phyloP scores from a whole-genome alignment of 2,113 vertebrate genomes.

The Castor canadensis region DNA sequence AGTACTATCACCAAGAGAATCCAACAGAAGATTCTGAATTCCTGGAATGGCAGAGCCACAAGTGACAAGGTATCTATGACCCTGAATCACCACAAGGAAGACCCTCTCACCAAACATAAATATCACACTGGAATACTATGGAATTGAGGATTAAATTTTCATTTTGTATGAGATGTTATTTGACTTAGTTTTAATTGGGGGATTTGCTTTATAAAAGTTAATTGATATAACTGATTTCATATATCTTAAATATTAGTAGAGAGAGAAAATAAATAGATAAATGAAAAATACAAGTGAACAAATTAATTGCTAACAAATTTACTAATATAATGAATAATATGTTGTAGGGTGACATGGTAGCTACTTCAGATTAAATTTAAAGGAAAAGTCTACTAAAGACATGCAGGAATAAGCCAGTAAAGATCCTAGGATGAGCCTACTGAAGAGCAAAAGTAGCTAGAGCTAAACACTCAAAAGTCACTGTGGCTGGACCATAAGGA shows the following conservation, averaged over 20 bases:
- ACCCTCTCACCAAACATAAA: neutral
- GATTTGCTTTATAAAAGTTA: neutral
- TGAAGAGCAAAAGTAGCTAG: neutral
- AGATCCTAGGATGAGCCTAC: neutral
- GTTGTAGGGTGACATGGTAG: neutral
- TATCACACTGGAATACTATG: neutral
- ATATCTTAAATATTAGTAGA: neutral
- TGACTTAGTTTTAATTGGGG: neutral
- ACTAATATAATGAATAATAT: neutral
- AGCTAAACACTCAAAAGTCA: neutral
- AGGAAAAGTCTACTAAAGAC: neutral
- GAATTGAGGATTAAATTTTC: neutral
- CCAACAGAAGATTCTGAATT: neutral
- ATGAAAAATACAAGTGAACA: neutral
- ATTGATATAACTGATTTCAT: neutral
- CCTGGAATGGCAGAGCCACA: neutral
- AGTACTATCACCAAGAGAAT: no score
- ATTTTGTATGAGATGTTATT: neutral
- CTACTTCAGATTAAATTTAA: neutral
- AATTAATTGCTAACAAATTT: neutral
- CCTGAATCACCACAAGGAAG: neutral
- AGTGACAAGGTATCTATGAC: neutral
- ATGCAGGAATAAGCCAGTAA: neutral
- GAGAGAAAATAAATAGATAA: neutral
- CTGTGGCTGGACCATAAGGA: neutral